A percentile compares a stretch with the other conserved stretches of the same genome.
These are phyloP conservation scores for Hyla sarda DNA, from an alignment of 2,113 vertebrate genomes.

Conservation along the genomic window DNA sequence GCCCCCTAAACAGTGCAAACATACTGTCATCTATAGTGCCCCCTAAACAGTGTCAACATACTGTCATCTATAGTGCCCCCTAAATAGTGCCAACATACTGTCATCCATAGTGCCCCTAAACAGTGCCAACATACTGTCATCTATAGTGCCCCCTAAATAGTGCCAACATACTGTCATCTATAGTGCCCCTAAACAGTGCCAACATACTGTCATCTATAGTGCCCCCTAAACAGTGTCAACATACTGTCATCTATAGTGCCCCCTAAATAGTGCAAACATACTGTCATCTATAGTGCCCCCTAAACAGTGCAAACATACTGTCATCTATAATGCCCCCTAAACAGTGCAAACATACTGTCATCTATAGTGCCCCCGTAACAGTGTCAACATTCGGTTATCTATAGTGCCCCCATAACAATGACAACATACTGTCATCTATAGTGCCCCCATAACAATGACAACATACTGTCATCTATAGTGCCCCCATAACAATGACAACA, in stretches of 20 bases:
- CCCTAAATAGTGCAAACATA: not conserved
- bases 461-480: not conserved
- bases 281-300: not conserved
- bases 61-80: not conserved
- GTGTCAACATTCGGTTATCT: not conserved
- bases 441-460: not conserved
- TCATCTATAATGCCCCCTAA: not conserved
- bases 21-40: not conserved
- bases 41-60: too few relatives aligned
- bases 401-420: not conserved
- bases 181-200: too few relatives aligned
- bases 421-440: not conserved
- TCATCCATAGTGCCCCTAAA: not conserved
- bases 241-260: not conserved
- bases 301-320: not conserved
- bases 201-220: too few relatives aligned
- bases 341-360: not conserved
- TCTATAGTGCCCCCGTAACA: not conserved
- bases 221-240: too few relatives aligned
- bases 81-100: not conserved
- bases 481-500: not conserved
- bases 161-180: too few relatives aligned
- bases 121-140: not conserved
- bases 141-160: not conserved
- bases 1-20: too few relatives aligned